A percentile compares a stretch with the other conserved stretches of the same genome.
phyloP scores from a whole-genome alignment of 2,113 vertebrate species.

The Noturus placidus region DNA sequence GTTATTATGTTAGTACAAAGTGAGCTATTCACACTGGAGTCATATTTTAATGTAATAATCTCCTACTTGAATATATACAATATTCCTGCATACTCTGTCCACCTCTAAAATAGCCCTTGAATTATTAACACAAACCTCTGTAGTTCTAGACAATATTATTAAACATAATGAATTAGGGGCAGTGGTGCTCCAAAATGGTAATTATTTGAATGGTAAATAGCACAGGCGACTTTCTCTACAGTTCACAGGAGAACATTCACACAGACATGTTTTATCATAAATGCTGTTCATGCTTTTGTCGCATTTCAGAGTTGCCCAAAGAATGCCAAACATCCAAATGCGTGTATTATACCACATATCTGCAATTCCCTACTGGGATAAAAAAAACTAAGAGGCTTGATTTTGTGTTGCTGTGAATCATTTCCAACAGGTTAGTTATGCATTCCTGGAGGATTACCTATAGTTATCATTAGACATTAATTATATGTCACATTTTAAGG shows the following conservation, averaged over 20 bases:
- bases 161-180: conserved; percentile 16
- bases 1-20: neutral
- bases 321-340: neutral
- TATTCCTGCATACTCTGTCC: neutral
- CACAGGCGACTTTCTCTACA: neutral
- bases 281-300: neutral
- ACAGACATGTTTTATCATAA: conserved; percentile 2
- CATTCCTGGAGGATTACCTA: neutral
- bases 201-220: neutral
- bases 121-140: neutral
- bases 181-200: conserved; percentile 7
- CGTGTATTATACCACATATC: neutral
- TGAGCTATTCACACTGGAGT: neutral
- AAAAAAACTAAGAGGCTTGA: neutral
- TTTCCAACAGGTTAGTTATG: neutral
- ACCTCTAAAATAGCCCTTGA: neutral
- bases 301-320: neutral
- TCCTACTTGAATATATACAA: neutral
- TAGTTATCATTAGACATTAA: neutral
- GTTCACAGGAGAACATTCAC: neutral
- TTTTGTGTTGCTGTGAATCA: neutral
- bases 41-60: neutral
- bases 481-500: neutral
- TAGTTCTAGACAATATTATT: neutral
- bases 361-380: neutral